Evolutionary conservation across 2,888 invertebrate genomes (phyloP).

Genomic region (Xylocampa areola): DNA sequence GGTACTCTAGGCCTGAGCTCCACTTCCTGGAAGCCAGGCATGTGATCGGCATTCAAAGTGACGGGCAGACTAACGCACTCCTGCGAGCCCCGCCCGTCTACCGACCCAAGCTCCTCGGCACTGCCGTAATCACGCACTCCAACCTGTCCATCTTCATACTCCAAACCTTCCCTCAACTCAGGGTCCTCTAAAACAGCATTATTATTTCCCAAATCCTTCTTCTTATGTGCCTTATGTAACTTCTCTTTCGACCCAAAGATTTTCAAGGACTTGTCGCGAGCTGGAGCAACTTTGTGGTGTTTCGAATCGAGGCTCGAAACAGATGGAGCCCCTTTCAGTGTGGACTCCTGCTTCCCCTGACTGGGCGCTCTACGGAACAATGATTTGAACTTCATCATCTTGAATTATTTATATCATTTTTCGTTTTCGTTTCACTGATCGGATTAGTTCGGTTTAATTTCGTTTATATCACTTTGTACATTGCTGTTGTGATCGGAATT

Average conservation of each 20-base stretch:
- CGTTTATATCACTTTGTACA: constrained; percentile 57
- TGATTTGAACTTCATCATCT: constrained; percentile 97
- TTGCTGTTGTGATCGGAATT: constrained; percentile 64
- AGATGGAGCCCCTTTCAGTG: constrained; percentile 91
- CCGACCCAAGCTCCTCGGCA: constrained; percentile 83
- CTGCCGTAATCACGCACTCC: constrained; percentile 80
- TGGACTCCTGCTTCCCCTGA: constrained; percentile 87
- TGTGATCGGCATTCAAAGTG: constrained; percentile 84
- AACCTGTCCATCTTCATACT: constrained; percentile 79
- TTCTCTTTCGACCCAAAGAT: constrained; percentile 89
- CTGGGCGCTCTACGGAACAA: constrained; percentile 96
- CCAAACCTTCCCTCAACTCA: constrained; percentile 78
- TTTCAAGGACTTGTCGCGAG: constrained; percentile 84
- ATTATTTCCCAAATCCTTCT: constrained; percentile 85
- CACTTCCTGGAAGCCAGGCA: constrained; percentile 87
- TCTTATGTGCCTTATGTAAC: constrained; percentile 85
- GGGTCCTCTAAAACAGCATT: constrained; percentile 88
- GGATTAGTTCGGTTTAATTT: constrained; percentile 68
- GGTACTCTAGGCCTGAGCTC: constrained; percentile 83
- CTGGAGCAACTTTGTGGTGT: constrained; percentile 88
- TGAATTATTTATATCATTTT: constrained; percentile 77
- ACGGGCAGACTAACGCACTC: constrained; percentile 87
- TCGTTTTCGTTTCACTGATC: constrained; percentile 85
- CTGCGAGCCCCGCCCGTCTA: constrained; percentile 83
- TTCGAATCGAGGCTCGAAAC: constrained; percentile 91